Base-by-base conservation (phyloP, 2,113 vertebrate genomes). In the Myodes glareolus region DNA sequence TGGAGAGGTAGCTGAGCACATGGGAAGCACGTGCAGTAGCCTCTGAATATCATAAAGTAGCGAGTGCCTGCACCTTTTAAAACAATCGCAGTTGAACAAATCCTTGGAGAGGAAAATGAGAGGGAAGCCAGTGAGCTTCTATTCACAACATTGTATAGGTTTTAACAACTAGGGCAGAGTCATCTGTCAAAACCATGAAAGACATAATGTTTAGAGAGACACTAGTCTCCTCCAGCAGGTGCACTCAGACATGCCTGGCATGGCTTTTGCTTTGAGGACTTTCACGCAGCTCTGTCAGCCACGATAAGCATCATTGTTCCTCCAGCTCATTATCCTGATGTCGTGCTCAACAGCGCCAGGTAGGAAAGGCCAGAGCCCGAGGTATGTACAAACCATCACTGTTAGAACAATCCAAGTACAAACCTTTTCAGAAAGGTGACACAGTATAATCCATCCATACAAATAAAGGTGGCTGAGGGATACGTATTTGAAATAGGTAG, bases 241-340 rank as follows among this genome's bases (percentile, higher is more conserved):
- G 86, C 33, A 70, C 16, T 75, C 55, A 70, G 55, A 78, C 87
- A 45, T 45, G 75, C 45, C 58, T 16, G 31, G 27, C 2, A 1
- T 61, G 12, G 42, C 42, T 80, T 75, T 72, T 86, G 65, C 68
- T 81, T 29, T 75, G 63, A 93, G 87, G 63, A 42, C n/a, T 84
- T 94, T 91, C 73, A 36, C 17, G 67, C 67, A 84, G 75, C 72
- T 73, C 88, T 93, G 86, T 93, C 95, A 97, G 39, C 68, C 17
- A 1, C 36, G 47, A 90, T 75, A 89, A 90, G 39, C 82, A 75
- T 87, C 92, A 85, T 19, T 75, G 5, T 94, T 77, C 39, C 52
- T 88, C n/a, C 58, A 80, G 27, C 29, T 95, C 52, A 36, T 96
- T 96, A 92, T 93, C 52, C 84, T 58, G 47, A 84, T 91, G 55